These are phyloP conservation scores for Rhinella marina DNA, from an alignment of 2,797 vertebrate species.

Conservation along the genomic window DNA sequence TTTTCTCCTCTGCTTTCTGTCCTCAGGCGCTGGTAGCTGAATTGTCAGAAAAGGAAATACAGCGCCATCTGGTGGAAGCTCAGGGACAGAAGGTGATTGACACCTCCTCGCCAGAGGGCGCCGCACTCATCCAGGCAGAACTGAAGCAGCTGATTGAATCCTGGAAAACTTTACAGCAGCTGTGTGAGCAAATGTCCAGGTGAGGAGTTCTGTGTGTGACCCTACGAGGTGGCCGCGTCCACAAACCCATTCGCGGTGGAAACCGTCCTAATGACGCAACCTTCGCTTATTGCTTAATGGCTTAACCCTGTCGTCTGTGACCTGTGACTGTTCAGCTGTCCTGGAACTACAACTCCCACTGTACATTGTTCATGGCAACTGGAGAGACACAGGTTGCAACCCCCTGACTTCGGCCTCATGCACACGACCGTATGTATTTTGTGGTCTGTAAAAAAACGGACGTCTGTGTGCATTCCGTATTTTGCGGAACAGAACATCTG, in stretches of 20 bases:
- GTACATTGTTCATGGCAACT: background rate
- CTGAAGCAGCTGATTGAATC: slow-evolving; percentile 78
- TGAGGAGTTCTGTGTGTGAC: slow-evolving; percentile 56
- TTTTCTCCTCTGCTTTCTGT: background rate
- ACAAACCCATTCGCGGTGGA: too few species aligned
- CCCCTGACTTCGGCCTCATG: too few species aligned
- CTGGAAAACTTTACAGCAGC: slow-evolving; percentile 74
- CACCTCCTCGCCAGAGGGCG: slow-evolving; percentile 83
- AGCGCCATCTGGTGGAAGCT: slow-evolving; percentile 79
- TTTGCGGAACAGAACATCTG: too few species aligned
- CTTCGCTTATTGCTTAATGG: too few species aligned
- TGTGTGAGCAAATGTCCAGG: slow-evolving; percentile 66
- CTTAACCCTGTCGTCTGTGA: too few species aligned
- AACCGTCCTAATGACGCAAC: too few species aligned
- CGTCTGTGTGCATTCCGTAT: too few species aligned
- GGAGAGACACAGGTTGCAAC: too few species aligned
- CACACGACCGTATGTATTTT: too few species aligned
- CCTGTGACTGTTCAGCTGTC: too few species aligned
- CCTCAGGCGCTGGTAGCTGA: slow-evolving; percentile 82
- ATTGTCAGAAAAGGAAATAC: slow-evolving; percentile 87
- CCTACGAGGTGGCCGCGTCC: too few species aligned
- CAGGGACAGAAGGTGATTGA: slow-evolving; percentile 78
- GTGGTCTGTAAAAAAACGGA: too few species aligned
- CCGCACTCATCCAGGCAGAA: slow-evolving; percentile 77
- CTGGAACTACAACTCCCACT: background rate